These are phyloP conservation scores for Arrhopalites spinosus DNA, from an alignment of 2,888 invertebrate genomes.

Conservation along the genomic window DNA sequence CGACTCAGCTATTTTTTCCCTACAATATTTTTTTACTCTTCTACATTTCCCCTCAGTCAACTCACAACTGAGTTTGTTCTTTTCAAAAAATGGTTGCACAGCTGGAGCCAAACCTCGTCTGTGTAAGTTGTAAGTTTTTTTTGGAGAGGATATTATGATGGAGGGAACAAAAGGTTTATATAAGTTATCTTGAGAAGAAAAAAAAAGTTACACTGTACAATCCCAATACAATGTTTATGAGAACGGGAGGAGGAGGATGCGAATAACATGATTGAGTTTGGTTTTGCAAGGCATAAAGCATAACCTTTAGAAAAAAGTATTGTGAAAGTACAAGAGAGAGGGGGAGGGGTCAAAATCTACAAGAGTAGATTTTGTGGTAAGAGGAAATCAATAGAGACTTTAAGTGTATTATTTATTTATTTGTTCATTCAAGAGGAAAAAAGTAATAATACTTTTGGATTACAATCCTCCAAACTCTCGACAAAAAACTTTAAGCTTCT, in stretches of 20 bases:
- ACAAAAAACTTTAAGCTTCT: too few relatives aligned
- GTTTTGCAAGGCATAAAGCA: background rate
- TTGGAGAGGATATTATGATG: background rate
- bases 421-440: background rate
- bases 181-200: background rate
- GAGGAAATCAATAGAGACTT: background rate
- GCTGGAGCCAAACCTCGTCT: background rate
- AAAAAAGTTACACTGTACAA: background rate
- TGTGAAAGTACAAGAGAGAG: background rate
- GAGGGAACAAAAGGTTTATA: background rate
- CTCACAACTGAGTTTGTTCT: background rate
- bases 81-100: slow-evolving; percentile 3
- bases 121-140: too few relatives aligned
- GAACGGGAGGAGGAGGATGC: too few relatives aligned
- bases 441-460: background rate
- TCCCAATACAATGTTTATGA: background rate
- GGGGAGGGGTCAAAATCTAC: background rate
- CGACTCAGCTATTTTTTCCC: too few relatives aligned
- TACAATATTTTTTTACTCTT: background rate
- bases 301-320: background rate
- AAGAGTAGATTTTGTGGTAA: too few relatives aligned
- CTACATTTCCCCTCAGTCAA: background rate
- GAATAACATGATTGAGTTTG: background rate
- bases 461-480: background rate
- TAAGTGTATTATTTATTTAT: slow-evolving; percentile 11